These are phyloP conservation scores for Tetragnatha montana DNA, from an alignment of 2,888 invertebrate species.

Conservation along the genomic window DNA sequence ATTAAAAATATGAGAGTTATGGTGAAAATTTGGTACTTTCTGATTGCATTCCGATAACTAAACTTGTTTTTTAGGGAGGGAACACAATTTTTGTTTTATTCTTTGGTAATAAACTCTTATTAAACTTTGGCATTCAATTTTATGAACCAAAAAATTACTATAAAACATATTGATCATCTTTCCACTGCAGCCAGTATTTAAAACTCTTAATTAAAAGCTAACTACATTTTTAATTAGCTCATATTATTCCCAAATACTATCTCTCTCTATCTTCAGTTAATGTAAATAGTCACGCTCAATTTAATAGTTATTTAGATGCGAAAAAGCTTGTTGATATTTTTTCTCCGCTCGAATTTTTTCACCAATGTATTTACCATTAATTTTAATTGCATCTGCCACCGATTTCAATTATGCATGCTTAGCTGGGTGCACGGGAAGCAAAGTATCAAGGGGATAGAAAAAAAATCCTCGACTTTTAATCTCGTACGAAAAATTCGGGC, in stretches of 20 bases:
- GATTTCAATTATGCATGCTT: neutral
- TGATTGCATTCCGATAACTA: too few species aligned
- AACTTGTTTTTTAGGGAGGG: too few species aligned
- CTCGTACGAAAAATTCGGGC: neutral
- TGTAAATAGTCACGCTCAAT: neutral
- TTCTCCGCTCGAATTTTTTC: neutral
- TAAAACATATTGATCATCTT: neutral
- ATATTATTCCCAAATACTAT: neutral
- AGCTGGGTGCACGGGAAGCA: neutral
- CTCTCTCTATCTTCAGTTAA: neutral
- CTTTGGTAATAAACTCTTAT: too few species aligned
- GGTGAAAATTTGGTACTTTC: too few species aligned
- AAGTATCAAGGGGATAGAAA: neutral
- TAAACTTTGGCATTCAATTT: too few species aligned
- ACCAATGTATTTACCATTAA: neutral
- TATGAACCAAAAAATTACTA: too few species aligned
- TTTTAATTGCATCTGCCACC: conserved; percentile 1
- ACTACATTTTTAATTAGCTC: neutral
- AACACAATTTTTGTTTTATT: too few species aligned
- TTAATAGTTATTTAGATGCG: neutral
- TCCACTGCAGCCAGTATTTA: neutral
- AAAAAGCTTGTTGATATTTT: neutral
- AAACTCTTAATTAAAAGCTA: neutral
- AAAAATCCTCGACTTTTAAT: neutral
- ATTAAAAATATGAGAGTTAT: too few species aligned